Base-by-base conservation (phyloP, 64 coral and sea anemone genomes). In the Cladopsammia gracilis region DNA sequence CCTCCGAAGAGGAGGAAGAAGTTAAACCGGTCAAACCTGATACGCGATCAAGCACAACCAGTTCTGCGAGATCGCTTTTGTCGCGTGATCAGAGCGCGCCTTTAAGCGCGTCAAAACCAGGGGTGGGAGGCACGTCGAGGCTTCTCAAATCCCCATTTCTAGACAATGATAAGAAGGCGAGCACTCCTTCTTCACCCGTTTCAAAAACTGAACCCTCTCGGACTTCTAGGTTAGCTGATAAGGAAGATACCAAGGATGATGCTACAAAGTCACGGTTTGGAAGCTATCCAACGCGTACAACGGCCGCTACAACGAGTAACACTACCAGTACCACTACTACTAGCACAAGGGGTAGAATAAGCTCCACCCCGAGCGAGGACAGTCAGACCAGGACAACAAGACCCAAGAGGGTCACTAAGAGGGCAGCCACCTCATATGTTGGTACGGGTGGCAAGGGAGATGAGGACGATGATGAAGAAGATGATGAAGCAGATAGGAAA, bases 201-300 rank as follows among this genome's bases (percentile, higher is more conserved):
- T 77, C 91, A 52, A 76, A 86, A 71, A 93, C 91, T 26, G 83
- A 86, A 93, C 83, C 82, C 13, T 86, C 71, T 45, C 68, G 91
- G 64, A 59, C 69, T 83, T 75, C 90, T 49, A 85, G 79, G 34
- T 85, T 85, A 24, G 43, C 10, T 25, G 79, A 48, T 46, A 79
- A 50, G 52, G 89, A 83, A 16, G 66, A 62, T 7, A 75, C 52
- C 16, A 92, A 75, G 62, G 80, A 84, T 5, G 90, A 92, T 1
- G 46, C 34, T 34, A 34, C 79, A 62, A 88, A 61, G 52, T 74
- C 86, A 58, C 86, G 57, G 72, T 73, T 75, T 61, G 68, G 50
- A 59, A 84, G 62, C 25, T 74, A 73, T 10, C 82, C 83, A 15
- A 80, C 79, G 0, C 91, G 91, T 49, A 93, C 91, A 25, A 93